Conservation (phyloP, 2,113 vertebrate species). For the Dipodomys merriami region DNA sequence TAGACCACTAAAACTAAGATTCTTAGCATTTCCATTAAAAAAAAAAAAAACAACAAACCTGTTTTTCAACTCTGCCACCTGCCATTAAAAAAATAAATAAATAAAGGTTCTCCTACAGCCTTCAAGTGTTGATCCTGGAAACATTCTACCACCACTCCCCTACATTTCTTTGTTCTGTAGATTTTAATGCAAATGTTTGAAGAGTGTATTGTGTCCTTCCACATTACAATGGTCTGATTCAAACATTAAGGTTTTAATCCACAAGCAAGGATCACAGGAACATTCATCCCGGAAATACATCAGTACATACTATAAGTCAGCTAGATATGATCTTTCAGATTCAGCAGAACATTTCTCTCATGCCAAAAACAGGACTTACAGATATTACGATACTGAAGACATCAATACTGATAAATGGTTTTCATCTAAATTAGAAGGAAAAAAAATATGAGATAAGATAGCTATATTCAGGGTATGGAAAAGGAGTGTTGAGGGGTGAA, state of each 20-base stretch:
- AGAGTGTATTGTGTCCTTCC: constrained; percentile 57
- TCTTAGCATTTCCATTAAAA: constrained; percentile 75
- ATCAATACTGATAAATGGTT: background rate
- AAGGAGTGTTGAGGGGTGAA: background rate
- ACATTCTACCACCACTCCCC: constrained; percentile 58
- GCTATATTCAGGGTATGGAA: background rate
- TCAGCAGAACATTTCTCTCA: background rate
- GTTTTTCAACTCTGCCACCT: constrained; percentile 77
- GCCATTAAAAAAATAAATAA: constrained; percentile 65
- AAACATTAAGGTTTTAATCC: constrained; percentile 52
- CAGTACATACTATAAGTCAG: background rate
- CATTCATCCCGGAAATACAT: constrained; percentile 36
- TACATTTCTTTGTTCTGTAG: constrained; percentile 49
- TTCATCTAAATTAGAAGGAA: background rate
- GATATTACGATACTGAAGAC: constrained; percentile 5
- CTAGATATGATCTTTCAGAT: background rate
- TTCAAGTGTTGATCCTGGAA: constrained; percentile 75
- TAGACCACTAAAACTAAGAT: constrained; percentile 64
- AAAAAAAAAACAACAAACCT: constrained; percentile 27
- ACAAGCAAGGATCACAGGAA: constrained; percentile 30
- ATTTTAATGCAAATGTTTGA: constrained; percentile 72
- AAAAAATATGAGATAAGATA: background rate
- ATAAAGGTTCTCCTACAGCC: constrained; percentile 45
- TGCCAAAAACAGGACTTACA: background rate
- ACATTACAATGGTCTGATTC: constrained; percentile 44